Base-by-base conservation (phyloP, 2,113 vertebrate genomes). In the Gobio gobio region DNA sequence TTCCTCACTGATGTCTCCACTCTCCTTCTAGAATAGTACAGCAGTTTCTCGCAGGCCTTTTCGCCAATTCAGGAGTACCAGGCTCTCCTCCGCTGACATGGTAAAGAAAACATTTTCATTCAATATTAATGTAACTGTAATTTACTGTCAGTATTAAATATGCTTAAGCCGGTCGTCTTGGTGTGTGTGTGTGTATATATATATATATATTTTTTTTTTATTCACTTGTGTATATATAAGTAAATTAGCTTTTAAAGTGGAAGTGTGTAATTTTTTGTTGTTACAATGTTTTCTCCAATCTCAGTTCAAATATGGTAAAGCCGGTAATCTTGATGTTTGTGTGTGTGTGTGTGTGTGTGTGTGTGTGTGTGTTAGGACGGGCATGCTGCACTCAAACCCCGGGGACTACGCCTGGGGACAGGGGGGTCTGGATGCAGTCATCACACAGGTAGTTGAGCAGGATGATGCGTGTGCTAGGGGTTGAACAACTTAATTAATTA, bases 321-420 rank as follows among this genome's bases (percentile, higher is more conserved):
- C 18, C 13, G 14, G 22, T 40, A 16, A 43, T 54, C 51, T 66
- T 63, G 33, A 18, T 49, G 47, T 51, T 14, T 51, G 14, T 5
- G 49, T 51, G 49, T 51, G 14, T 51, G 14, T 51, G 43, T 45
- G 43, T 45, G 43, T 45, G n/a, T 83, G 9, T 76, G 33, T 82
- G 16, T 87, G 54, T 85, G 47, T 86, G 81, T 87, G 10, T 54
- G 43, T 49, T 92, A 99, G 98, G 97, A 97, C 96, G 0, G 97
- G 97, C 76, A 97, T 98, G 96, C 93, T 99, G 92, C 98, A 99
- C 91, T 99, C 97, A 13, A 99, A 97, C 77, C 98, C 98, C 0
- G 98, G 97, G 20, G 98, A 99, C 87, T 99, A 99, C 1, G 98
- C 97, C 0, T 99, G 98, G 98, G 98, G 98, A 86, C 97, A 99